Base-by-base conservation (phyloP, 2,888 invertebrate genomes). In the Pseudanteris insignis region DNA sequence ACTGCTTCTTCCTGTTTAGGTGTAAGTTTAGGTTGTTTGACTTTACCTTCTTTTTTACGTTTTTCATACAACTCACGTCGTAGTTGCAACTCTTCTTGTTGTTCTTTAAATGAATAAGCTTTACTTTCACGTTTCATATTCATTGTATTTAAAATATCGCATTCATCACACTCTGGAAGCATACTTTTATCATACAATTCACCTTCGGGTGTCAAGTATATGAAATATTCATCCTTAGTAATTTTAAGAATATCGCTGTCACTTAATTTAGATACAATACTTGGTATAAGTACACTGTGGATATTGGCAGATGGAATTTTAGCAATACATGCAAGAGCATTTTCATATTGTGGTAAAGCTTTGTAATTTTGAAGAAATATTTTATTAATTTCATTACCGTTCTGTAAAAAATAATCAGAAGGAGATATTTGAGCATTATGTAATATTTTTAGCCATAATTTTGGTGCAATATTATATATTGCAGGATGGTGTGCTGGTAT, bases 121-220 rank as follows among this genome's bases (percentile, higher is more conserved):
- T 96, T 97, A 79, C 94, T 97, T 79, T 98, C 98, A 9, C 96
- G 86, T 80, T 94, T 95, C 78, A 97, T 85, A 71, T 97, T 96
- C 84, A 87, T 88, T 37, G 81, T 79, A 59, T 80, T 81, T 9
- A 79, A 67, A 40, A 79, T 78, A 38, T 81, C 80, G 51, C 81
- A 81, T 46, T 82, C 83, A 53, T 83, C 82, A 55, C 80, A 81
- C n/a, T 82, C 86, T 10, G 90, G 89, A 40, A 92, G 81, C 0
- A 91, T 88, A 66, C 88, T 89, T 81, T 92, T 95, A 81, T 98
- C 95, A 77, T 90, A 97, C 0, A 98, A 84, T 73, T 93, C 91
- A 1, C 93, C 95, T 48, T 93, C 92, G 0, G 95, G 93, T 13
- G 91, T 94, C 65, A 90, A 83, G 81, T 83, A 94, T 2, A 89